Percentiles rank a stretch among this genome's conserved stretches.
These are phyloP conservation scores for Pseudomyrmex flavicornis DNA, from an alignment of 1,140 invertebrate species.

Conservation along the genomic window DNA sequence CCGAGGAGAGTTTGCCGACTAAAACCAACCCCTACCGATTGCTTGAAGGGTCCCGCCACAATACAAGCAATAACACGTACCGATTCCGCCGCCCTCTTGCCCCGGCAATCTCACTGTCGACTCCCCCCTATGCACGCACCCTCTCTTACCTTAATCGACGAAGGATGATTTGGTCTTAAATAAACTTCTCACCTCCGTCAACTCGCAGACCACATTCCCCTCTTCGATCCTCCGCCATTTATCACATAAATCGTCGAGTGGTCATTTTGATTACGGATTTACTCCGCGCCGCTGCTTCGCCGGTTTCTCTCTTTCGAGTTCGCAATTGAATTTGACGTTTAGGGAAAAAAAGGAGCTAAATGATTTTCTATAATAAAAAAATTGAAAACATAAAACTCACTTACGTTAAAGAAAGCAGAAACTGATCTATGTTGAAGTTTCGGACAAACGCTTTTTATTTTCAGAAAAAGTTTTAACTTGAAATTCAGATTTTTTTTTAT, in stretches of 20 bases:
- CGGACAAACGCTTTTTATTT: background rate
- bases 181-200: conserved; percentile 80
- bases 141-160: conserved; percentile 81
- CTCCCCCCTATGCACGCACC: conserved; percentile 65
- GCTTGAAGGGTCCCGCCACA: conserved; percentile 79
- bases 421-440: background rate
- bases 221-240: conserved; percentile 65
- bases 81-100: conserved; percentile 57
- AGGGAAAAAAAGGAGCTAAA: background rate
- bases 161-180: conserved; percentile 82
- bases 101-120: conserved; percentile 54
- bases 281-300: conserved; percentile 29
- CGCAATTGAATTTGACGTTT: conserved; percentile 59
- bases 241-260: conserved; percentile 77
- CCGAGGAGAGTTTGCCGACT: conserved; percentile 75
- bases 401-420: background rate
- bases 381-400: conserved; percentile 2
- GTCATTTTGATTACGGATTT: conserved; percentile 78
- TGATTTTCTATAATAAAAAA: background rate
- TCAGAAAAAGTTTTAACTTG: conserved; percentile 8
- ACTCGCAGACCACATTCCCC: conserved; percentile 65
- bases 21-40: conserved; percentile 78
- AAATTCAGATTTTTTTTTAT: background rate
- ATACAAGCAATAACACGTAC: conserved; percentile 84
- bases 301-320: conserved; percentile 19